phyloP scores from a whole-genome alignment of 30 jellyfish, hydroid and myxozoan species.

The Haliclystus octoradiatus region DNA sequence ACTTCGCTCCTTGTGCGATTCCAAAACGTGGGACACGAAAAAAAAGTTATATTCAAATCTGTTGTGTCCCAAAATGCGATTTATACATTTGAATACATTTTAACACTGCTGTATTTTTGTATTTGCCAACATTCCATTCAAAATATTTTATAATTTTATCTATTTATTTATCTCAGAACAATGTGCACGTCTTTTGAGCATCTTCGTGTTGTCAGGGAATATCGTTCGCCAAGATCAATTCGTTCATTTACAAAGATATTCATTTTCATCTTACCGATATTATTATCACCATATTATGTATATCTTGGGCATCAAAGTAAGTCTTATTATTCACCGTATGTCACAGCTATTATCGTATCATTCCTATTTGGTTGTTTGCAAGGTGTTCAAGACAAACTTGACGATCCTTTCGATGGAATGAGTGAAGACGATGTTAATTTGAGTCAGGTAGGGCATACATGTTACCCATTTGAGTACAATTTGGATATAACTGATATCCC shows the following conservation, averaged over 20 bases:
- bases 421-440: constrained; percentile 92
- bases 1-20: too few relatives aligned
- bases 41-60: too few relatives aligned
- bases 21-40: too few relatives aligned
- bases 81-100: too few relatives aligned
- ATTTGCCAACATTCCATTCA: too few relatives aligned
- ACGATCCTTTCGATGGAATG: constrained; percentile 98
- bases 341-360: constrained; percentile 67
- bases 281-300: constrained; percentile 84
- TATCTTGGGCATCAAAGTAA: constrained; percentile 21
- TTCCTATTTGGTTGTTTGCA: constrained; percentile 85
- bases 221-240: constrained; percentile 94
- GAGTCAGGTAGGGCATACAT: constrained; percentile 48
- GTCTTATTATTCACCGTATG: constrained; percentile 72
- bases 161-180: too few relatives aligned
- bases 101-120: too few relatives aligned
- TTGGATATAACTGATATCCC: too few relatives aligned
- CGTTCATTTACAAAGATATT: constrained; percentile 91
- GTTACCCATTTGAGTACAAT: too few relatives aligned
- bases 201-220: constrained; percentile 95
- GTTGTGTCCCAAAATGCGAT: too few relatives aligned
- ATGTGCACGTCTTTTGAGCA: too few relatives aligned
- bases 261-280: constrained; percentile 72
- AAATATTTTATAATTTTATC: too few relatives aligned
- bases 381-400: constrained; percentile 96